Conservation (phyloP, 2,113 vertebrate genomes). For the Connochaetes taurinus region DNA sequence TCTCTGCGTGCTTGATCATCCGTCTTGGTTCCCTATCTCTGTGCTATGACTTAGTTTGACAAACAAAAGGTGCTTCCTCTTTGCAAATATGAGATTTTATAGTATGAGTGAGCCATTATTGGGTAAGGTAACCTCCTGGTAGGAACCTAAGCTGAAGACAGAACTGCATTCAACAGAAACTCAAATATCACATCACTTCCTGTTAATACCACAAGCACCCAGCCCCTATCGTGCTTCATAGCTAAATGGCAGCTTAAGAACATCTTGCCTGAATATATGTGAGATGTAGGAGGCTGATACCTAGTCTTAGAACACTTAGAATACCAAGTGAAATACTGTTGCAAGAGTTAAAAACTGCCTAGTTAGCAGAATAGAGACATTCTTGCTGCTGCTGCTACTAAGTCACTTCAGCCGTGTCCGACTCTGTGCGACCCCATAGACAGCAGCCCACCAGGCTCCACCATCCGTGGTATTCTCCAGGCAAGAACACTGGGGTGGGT, state of each 20-base stretch:
- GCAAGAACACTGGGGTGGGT: no score
- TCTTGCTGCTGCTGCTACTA: neutral
- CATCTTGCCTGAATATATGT: neutral
- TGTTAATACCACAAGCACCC: neutral
- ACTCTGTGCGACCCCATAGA: no score
- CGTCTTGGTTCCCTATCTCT: neutral
- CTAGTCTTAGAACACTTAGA: neutral
- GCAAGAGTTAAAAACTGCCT: neutral
- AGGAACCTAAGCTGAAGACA: neutral
- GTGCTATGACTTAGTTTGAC: neutral
- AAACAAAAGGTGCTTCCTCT: neutral
- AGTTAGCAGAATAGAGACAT: neutral
- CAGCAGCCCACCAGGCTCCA: no score
- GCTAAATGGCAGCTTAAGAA: neutral
- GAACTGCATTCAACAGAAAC: neutral
- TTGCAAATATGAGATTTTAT: neutral
- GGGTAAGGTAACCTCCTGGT: neutral
- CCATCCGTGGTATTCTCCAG: no score
- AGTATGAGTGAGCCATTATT: neutral
- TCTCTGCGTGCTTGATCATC: neutral
- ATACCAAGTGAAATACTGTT: neutral
- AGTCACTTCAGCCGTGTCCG: rapidly evolving
- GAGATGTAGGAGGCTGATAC: neutral
- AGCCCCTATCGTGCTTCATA: rapidly evolving
- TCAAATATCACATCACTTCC: neutral